Evolutionary conservation across 2,888 invertebrate genomes (phyloP).

Genomic region (Nomada flava): DNA sequence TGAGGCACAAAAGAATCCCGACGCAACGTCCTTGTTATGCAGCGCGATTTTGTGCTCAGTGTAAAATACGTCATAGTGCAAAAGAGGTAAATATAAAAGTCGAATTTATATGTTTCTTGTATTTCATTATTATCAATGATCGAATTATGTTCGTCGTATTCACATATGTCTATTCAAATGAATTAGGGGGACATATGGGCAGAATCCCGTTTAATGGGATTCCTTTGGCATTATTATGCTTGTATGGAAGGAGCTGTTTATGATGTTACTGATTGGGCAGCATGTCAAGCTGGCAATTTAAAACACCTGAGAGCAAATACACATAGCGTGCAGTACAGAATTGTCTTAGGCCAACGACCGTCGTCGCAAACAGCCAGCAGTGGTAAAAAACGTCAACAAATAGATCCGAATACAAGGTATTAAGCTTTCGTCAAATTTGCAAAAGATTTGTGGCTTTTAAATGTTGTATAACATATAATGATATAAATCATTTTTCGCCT

Average conservation of each 20-base stretch:
- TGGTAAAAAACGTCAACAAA: constrained; percentile 80
- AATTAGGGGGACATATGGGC: constrained; percentile 97
- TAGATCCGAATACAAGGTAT: constrained; percentile 81
- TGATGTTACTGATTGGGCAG: constrained; percentile 98
- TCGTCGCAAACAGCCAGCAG: constrained; percentile 79
- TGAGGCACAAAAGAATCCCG: constrained; percentile 94
- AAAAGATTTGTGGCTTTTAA: not conserved
- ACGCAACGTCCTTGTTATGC: constrained; percentile 96
- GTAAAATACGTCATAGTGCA: constrained; percentile 95
- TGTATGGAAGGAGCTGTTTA: constrained; percentile 98
- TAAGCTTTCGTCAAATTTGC: not conserved
- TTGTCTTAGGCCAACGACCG: constrained; percentile 90
- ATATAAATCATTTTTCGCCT: constrained; percentile 1
- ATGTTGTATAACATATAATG: constrained; percentile 3
- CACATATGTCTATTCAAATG: constrained; percentile 1
- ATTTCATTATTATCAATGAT: not conserved
- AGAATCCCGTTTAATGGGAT: constrained; percentile 94
- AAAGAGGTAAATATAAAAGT: constrained; percentile 88
- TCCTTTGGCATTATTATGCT: constrained; percentile 97
- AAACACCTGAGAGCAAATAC: constrained; percentile 95
- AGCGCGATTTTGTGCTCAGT: constrained; percentile 95
- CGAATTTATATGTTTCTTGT: not conserved
- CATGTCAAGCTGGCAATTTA: constrained; percentile 93
- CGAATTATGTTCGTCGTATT: not conserved
- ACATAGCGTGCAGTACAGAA: constrained; percentile 95